phyloP scores from a whole-genome alignment of 1,140 invertebrate genomes.

The Drosophila pallidifrons region DNA sequence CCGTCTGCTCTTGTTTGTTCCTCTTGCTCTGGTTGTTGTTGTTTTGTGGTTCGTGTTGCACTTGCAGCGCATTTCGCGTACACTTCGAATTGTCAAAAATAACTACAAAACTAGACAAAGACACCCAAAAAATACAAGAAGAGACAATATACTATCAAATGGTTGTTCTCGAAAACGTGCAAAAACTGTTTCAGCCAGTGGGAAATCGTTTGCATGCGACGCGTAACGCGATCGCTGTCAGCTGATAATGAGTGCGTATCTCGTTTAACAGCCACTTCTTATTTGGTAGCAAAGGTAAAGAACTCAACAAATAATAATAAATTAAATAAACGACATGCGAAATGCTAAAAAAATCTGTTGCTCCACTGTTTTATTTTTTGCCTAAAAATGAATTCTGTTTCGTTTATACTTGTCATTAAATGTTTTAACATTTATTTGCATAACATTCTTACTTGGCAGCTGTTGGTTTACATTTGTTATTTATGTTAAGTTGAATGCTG shows the following conservation, averaged over 20 bases:
- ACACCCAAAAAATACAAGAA: constrained; percentile 10
- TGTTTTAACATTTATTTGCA: too few relatives aligned
- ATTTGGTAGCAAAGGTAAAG: too few relatives aligned
- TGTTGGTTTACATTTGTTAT: too few relatives aligned
- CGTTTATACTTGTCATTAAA: too few relatives aligned
- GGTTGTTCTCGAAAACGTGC: constrained; percentile 29
- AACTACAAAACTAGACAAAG: constrained; percentile 42
- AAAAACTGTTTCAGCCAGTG: constrained; percentile 22
- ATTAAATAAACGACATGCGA: too few relatives aligned
- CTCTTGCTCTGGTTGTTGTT: constrained; percentile 4
- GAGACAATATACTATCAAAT: neutral
- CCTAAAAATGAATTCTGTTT: too few relatives aligned
- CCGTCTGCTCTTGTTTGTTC: neutral
- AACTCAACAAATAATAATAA: too few relatives aligned
- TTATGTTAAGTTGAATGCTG: too few relatives aligned
- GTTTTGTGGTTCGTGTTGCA: constrained; percentile 43
- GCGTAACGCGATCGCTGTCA: neutral
- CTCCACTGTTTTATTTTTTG: too few relatives aligned
- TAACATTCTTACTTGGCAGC: too few relatives aligned
- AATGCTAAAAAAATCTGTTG: too few relatives aligned
- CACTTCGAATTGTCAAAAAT: constrained; percentile 74
- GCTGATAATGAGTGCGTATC: neutral
- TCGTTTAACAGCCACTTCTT: too few relatives aligned
- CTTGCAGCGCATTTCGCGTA: constrained; percentile 68
- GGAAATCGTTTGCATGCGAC: neutral